Evolutionary conservation across 1,140 invertebrate species (phyloP).

Genomic region (Drosophila setifemur): DNA sequence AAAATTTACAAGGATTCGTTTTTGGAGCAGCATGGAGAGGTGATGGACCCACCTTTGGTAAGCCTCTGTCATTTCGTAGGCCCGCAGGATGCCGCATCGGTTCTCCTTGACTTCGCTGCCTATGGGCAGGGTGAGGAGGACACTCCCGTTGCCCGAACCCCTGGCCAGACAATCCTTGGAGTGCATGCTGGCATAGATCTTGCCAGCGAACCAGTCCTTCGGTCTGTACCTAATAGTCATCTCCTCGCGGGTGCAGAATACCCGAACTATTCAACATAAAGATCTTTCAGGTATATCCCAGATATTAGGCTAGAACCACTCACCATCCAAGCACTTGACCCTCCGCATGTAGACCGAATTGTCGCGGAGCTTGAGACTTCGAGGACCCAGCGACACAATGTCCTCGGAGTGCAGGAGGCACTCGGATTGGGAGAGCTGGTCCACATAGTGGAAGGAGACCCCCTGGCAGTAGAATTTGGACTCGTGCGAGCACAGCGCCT

Average conservation of each 20-base stretch:
- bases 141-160: conserved; percentile 68
- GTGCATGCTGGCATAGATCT: conserved; percentile 85
- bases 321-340: conserved; percentile 83
- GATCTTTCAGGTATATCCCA: too few relatives aligned
- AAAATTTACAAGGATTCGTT: too few relatives aligned
- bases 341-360: conserved; percentile 82
- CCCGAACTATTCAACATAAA: conserved; percentile 83
- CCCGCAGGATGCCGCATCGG: conserved; percentile 72
- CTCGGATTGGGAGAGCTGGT: conserved; percentile 59
- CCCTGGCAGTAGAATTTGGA: conserved; percentile 79
- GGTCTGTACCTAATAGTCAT: conserved; percentile 85
- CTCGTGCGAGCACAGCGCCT: conserved; percentile 72
- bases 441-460: conserved; percentile 65
- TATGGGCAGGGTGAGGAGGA: conserved; percentile 61
- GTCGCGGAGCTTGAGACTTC: conserved; percentile 69
- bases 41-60: conserved; percentile 58
- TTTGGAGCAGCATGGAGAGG: too few relatives aligned
- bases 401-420: conserved; percentile 84
- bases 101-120: conserved; percentile 77
- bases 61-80: conserved; percentile 73
- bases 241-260: conserved; percentile 84
- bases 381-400: conserved; percentile 83
- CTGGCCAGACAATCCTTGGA: conserved; percentile 84
- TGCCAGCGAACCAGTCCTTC: conserved; percentile 84
- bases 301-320: conserved; percentile 34